A percentile compares a stretch with the other conserved stretches of the same genome.
Evolutionary conservation across 2,888 invertebrate species (phyloP).

Genomic region (Drosophila cognata): DNA sequence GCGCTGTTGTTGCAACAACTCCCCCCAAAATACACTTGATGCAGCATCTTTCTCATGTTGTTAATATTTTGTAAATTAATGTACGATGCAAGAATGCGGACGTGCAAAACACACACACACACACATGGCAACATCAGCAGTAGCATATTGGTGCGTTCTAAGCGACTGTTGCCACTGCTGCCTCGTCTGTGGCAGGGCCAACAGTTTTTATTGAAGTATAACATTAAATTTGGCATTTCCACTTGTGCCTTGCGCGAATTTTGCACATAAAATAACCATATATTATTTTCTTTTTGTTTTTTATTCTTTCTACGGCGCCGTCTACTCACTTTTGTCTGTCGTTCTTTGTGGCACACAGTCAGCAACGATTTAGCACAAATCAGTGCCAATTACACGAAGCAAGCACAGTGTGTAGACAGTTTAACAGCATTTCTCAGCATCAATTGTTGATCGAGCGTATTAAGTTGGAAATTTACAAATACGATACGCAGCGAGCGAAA

Average conservation of each 20-base stretch:
- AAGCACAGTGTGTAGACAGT: slow-evolving; percentile 41
- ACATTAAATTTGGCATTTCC: slow-evolving; percentile 79
- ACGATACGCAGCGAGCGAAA: not conserved
- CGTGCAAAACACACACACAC: slow-evolving; percentile 42
- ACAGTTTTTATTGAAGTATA: slow-evolving; percentile 77
- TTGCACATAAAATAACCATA: slow-evolving; percentile 60
- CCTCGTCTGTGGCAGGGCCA: slow-evolving; percentile 46
- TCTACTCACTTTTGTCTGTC: slow-evolving; percentile 40
- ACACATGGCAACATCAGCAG: slow-evolving; percentile 2
- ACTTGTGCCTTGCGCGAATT: slow-evolving; percentile 44
- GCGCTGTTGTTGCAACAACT: slow-evolving; percentile 58
- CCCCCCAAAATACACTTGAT: not conserved
- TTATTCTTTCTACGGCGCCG: slow-evolving; percentile 22
- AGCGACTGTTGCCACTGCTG: slow-evolving; percentile 46
- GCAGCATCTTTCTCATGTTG: slow-evolving; percentile 58
- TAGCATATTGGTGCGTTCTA: slow-evolving; percentile 21
- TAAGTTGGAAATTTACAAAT: not conserved
- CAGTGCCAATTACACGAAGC: slow-evolving; percentile 42
- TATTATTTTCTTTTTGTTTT: slow-evolving; percentile 35
- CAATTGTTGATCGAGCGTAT: slow-evolving; percentile 32
- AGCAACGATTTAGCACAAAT: slow-evolving; percentile 45
- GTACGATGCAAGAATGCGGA: slow-evolving; percentile 80
- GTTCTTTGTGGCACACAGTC: not conserved
- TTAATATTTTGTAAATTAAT: slow-evolving; percentile 80
- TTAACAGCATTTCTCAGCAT: slow-evolving; percentile 31